These are phyloP conservation scores for Telmatherina bonti DNA, from an alignment of 2,797 vertebrate species.

Conservation along the genomic window DNA sequence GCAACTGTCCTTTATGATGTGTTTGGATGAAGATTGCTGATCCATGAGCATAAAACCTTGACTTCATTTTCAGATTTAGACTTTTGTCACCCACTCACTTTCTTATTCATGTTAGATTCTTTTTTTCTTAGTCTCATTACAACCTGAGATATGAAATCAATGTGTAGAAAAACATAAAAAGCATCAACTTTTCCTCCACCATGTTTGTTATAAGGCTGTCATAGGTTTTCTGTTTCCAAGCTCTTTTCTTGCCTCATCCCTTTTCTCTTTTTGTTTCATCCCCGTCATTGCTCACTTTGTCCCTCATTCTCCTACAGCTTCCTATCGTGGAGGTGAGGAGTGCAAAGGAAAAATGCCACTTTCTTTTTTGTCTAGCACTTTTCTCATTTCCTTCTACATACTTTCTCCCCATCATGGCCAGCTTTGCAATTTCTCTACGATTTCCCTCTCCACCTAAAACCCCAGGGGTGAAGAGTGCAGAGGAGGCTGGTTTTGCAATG, in stretches of 20 bases:
- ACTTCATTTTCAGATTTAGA: slow-evolving; percentile 28
- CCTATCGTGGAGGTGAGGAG: slow-evolving; percentile 48
- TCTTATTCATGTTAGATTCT: slow-evolving; percentile 24
- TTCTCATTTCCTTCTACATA: slow-evolving; percentile 73
- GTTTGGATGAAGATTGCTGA: slow-evolving; percentile 10
- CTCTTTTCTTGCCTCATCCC: no score
- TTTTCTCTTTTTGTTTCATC: background rate
- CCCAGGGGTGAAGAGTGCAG: slow-evolving; percentile 54
- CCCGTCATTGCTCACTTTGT: background rate
- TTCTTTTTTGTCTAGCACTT: slow-evolving; percentile 44
- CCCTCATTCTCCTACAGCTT: slow-evolving; percentile 8
- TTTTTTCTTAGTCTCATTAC: slow-evolving; percentile 15
- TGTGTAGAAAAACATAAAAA: slow-evolving; percentile 30
- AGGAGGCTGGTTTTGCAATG: slow-evolving; percentile 27
- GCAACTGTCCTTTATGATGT: slow-evolving; percentile 1
- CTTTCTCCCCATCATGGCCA: slow-evolving; percentile 43
- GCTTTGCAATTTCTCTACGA: slow-evolving; percentile 41
- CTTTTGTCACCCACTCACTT: slow-evolving; percentile 19
- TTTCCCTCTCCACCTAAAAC: slow-evolving; percentile 11
- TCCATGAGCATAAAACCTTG: background rate
- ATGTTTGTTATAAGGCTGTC: slow-evolving; percentile 71
- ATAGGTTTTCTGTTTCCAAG: slow-evolving; percentile 12
- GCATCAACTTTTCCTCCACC: slow-evolving; percentile 40
- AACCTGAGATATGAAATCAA: slow-evolving; percentile 30
- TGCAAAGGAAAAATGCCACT: slow-evolving; percentile 43